Base-by-base conservation (phyloP, 2,888 invertebrate genomes). In the Itoplectis maculator region DNA sequence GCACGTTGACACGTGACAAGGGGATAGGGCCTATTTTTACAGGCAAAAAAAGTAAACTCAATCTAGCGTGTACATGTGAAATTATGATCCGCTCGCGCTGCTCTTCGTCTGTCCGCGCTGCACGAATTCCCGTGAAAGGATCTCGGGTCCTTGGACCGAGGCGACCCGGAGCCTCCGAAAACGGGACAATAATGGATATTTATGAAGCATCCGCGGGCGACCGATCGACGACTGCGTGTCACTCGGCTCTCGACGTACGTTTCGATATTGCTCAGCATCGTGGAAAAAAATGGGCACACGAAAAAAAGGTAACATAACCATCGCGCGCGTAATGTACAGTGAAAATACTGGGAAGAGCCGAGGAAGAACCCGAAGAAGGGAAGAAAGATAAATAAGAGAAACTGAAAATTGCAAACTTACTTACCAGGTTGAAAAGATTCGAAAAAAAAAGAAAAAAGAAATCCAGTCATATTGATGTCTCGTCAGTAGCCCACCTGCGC, bases 171-270 rank as follows among this genome's bases (percentile, higher is more conserved):
- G 63, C 77, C 69, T 59, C 61, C 23, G 15, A 84, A 88, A 88
- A 86, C 80, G 81, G 84, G 84, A 89, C 87, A 88, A 88, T 89
- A 88, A 89, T 87, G 86, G 89, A 85, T 88, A 89, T 89, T 90
- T 90, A 89, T 86, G 88, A 86, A 88, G 82, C 85, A 66, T 63
- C 79, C 85, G 85, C 85, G 86, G 65, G 18, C 63, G 70, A 77
- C 35, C 51, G 81, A 35, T 29, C n/a, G 37, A 15, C 29, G n/a
- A 49, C 63, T 61, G 23, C 54, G 3, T 29, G 29, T 5, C 2
- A 5, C 29, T 29, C 29, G 51, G 74, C 84, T 81, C 84, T 83
- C 84, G 56, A 79, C 82, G 75, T 68, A 79, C 82, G 75, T 68
- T 77, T 76, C 69, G 83, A 84, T 74, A 86, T 87, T 89, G 89